Base-by-base conservation (phyloP, 2,797 vertebrate species). In the Galago senegalensis region DNA sequence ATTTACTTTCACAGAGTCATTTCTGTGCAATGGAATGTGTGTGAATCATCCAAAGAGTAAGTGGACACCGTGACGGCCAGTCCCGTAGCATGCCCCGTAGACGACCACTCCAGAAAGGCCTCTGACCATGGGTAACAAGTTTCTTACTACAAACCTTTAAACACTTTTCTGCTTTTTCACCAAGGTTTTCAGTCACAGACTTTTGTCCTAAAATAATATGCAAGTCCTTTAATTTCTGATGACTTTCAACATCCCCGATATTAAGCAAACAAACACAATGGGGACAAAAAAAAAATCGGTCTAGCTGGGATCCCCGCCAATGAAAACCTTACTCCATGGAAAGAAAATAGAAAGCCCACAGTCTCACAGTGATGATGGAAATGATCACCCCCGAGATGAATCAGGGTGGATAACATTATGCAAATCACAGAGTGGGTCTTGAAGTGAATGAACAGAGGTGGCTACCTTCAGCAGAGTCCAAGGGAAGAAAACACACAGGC, bases 211-310 rank as follows among this genome's bases (percentile, higher is more conserved):
- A n/a, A 56, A 63, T 87, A 91, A 77, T 63, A 89, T 25, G 17
- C n/a, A 96, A 93, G 37, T 53, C 61, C n/a, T 96, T 91, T 96
- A 18, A 96, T 85, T 95, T 12, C 65, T 61, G 96, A 70, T 72
- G 67, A 92, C 37, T 96, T 95, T 94, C 84, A 87, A 95, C 91
- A 93, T 92, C 75, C 70, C 86, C 96, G 79, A 69, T 89, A 91
- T 76, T 82, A 95, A 97, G 91, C 91, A 95, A 97, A 97, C 88
- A 97, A 97, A 95, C 86, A 89, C 93, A 94, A 70, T 31, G 31
- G 94, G 17, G 40, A 43, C 40, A 43, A 43, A 14, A 37, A 37
- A 9, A 81, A 43, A 80, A 94, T 87, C 92, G 92, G 31, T 60
- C 58, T 80, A 79, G 18, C 93, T 94, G 93, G 96, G 91, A 70